phyloP scores from a whole-genome alignment of 2,888 invertebrate genomes.

The Isotomurus palustris region DNA sequence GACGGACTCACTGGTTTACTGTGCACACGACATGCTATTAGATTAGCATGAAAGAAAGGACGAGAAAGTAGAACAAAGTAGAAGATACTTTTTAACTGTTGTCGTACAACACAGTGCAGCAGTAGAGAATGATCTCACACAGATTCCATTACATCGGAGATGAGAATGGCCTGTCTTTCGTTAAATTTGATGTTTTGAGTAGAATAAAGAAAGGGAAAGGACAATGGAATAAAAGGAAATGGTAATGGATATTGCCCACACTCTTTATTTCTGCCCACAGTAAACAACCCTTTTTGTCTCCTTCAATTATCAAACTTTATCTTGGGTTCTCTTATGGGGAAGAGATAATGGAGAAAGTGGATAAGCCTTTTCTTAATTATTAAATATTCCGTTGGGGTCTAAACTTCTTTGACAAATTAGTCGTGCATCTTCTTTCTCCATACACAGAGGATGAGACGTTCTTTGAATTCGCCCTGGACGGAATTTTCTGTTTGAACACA shows the following conservation, averaged over 20 bases:
- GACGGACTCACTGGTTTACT: too few species aligned
- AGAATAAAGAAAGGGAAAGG: not conserved
- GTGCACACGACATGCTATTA: too few species aligned
- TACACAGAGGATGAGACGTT: too few species aligned
- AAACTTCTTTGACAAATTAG: too few species aligned
- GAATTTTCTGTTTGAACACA: too few species aligned
- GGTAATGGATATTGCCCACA: constrained; percentile 13
- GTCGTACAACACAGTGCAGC: too few species aligned
- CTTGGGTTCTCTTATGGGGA: not conserved
- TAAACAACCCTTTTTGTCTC: constrained; percentile 4
- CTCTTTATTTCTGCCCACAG: not conserved
- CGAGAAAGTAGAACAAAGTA: too few species aligned
- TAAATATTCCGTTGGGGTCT: not conserved
- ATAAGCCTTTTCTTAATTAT: not conserved
- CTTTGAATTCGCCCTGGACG: too few species aligned
- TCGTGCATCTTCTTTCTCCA: not conserved
- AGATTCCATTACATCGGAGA: not conserved
- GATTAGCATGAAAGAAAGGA: too few species aligned
- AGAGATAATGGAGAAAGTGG: not conserved
- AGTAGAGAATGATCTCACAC: too few species aligned
- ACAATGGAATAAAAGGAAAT: constrained; percentile 10
- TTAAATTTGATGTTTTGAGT: constrained; percentile 1
- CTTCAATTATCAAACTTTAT: constrained; percentile 9
- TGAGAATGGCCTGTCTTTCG: not conserved
- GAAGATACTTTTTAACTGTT: too few species aligned